These are phyloP conservation scores for Neolamprologus devosi DNA, from an alignment of 2,113 vertebrate species.

Conservation along the genomic window DNA sequence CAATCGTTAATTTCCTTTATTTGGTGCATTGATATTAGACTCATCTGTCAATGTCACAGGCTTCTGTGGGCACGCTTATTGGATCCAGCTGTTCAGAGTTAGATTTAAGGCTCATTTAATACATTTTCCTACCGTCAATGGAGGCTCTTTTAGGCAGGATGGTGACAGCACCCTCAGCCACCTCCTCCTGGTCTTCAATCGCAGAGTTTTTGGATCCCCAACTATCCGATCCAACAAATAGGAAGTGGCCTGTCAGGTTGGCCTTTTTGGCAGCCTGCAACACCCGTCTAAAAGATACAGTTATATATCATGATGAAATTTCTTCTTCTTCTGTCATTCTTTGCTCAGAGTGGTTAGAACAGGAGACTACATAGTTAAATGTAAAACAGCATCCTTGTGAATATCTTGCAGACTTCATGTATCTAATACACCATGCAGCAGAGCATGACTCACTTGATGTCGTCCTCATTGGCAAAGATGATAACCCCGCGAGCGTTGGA, in stretches of 20 bases:
- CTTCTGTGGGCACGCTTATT: neutral
- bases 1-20: neutral
- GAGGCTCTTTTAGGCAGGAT: conserved; percentile 72
- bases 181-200: conserved; percentile 68
- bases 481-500: conserved; percentile 87
- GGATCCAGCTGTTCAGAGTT: neutral
- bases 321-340: neutral
- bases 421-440: neutral
- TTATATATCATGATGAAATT: neutral
- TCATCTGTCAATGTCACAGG: conserved; percentile 8
- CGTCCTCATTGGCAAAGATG: conserved; percentile 94
- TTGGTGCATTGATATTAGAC: neutral
- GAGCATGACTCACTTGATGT: conserved; percentile 80
- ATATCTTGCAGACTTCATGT: neutral
- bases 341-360: neutral
- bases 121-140: conserved; percentile 68
- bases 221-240: conserved; percentile 73
- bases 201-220: conserved; percentile 72
- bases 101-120: neutral
- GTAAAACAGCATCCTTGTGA: neutral
- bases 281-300: conserved; percentile 69
- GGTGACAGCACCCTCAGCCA: conserved; percentile 71
- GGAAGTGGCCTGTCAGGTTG: conserved; percentile 81
- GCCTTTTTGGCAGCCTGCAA: conserved; percentile 76
- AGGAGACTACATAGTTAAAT: neutral